Conservation (phyloP, 2,888 invertebrate species). For the Crematogaster levior region DNA sequence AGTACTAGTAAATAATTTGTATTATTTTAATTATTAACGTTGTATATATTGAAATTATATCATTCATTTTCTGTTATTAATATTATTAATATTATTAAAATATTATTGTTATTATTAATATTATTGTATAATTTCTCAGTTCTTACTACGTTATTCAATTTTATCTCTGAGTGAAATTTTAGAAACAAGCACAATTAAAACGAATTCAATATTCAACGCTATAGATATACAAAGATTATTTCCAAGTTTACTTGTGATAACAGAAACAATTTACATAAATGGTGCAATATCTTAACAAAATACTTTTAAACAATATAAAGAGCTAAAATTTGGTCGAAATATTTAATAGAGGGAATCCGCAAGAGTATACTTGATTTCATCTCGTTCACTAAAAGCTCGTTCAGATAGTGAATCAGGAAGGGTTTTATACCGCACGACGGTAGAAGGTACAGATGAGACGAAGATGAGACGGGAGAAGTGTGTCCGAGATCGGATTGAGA, state of each 20-base stretch:
- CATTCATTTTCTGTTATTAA: neutral
- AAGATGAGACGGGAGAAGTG: constrained; percentile 16
- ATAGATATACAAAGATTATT: neutral
- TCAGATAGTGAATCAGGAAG: constrained; percentile 34
- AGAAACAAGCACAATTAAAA: neutral
- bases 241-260: neutral
- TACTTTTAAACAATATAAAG: neutral
- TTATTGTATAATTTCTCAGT: neutral
- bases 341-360: neutral
- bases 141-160: no score
- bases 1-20: neutral
- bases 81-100: no score
- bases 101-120: no score
- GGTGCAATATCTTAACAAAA: neutral
- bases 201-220: neutral
- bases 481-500: constrained; percentile 64
- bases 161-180: neutral
- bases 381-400: constrained; percentile 30
- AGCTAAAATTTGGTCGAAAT: constrained; percentile 10
- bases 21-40: neutral
- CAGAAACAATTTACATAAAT: neutral
- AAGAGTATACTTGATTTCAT: neutral
- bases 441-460: constrained; percentile 33
- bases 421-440: constrained; percentile 58
- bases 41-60: neutral